Conservation (phyloP, 92 coral and sea anemone species). For the Zoanthus gigantus region DNA sequence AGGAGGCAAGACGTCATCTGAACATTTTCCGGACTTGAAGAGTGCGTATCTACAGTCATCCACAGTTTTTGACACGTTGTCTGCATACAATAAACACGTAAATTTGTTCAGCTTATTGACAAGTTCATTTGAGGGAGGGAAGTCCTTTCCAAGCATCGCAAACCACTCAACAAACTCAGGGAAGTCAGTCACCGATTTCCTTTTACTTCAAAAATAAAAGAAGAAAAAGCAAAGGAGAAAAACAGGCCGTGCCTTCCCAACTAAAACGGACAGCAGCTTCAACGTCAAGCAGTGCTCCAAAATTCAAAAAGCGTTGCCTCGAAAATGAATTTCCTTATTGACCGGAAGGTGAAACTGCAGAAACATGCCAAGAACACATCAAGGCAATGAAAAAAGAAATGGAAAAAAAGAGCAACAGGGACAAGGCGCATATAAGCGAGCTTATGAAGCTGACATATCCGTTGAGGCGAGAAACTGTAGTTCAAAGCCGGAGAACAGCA, state of each 20-base stretch:
- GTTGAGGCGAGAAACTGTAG: constrained; percentile 46
- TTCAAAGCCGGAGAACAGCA: constrained; percentile 26
- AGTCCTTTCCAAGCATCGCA: background rate
- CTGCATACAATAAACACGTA: constrained; percentile 52
- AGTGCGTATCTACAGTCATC: constrained; percentile 49
- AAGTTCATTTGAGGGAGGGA: constrained; percentile 5
- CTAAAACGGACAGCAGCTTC: constrained; percentile 2
- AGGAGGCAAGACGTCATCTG: constrained; percentile 57
- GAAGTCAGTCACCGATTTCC: background rate
- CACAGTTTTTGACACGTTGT: constrained; percentile 7
- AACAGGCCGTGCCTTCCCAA: background rate
- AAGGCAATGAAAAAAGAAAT: constrained; percentile 60
- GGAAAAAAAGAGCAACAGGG: constrained; percentile 53
- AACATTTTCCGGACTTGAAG: constrained; percentile 54
- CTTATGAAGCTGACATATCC: constrained; percentile 61
- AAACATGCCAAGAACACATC: constrained; percentile 64
- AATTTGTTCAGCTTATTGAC: constrained; percentile 34
- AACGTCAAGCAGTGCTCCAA: constrained; percentile 3
- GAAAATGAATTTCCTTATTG: constrained; percentile 4
- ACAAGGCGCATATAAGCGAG: constrained; percentile 48
- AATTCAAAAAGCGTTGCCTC: constrained; percentile 8
- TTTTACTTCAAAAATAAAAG: constrained; percentile 2
- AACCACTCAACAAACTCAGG: constrained; percentile 40
- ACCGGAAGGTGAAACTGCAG: constrained; percentile 67
- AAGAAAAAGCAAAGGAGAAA: constrained; percentile 7